These are phyloP conservation scores for Erpornis zantholeuca DNA, from an alignment of 2,113 vertebrate genomes.

Conservation along the genomic window DNA sequence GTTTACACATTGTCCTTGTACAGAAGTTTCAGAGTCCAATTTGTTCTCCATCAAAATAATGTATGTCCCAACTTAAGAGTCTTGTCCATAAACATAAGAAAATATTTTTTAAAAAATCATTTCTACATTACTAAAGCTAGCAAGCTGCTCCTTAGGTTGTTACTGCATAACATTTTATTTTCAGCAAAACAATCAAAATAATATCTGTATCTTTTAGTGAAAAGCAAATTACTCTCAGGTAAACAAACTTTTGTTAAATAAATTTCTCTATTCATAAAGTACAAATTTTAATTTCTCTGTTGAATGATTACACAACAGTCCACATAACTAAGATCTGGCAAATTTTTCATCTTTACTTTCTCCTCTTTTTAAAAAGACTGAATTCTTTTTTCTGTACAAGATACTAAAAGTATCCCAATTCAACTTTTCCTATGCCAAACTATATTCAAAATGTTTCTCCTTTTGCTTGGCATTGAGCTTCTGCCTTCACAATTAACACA, in stretches of 20 bases:
- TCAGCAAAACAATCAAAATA: background rate
- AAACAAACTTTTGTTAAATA: background rate
- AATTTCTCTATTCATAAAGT: background rate
- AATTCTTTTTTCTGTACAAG: background rate
- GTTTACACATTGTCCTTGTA: background rate
- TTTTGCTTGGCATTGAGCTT: background rate
- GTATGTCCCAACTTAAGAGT: background rate
- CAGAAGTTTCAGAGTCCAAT: background rate
- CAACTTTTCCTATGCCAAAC: background rate
- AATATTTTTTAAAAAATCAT: fast-evolving
- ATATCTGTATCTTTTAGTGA: background rate
- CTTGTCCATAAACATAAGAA: background rate
- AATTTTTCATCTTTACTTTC: background rate
- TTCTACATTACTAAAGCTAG: background rate
- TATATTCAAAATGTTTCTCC: background rate
- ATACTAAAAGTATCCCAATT: background rate
- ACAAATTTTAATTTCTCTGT: background rate
- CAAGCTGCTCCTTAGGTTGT: background rate
- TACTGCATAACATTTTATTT: background rate
- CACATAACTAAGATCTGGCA: background rate
- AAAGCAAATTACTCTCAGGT: background rate
- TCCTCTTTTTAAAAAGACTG: background rate
- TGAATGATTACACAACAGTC: background rate
- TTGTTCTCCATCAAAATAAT: background rate
- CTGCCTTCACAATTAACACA: background rate